Base-by-base conservation (phyloP, 2,113 vertebrate genomes). In the Australoheros scitulus region DNA sequence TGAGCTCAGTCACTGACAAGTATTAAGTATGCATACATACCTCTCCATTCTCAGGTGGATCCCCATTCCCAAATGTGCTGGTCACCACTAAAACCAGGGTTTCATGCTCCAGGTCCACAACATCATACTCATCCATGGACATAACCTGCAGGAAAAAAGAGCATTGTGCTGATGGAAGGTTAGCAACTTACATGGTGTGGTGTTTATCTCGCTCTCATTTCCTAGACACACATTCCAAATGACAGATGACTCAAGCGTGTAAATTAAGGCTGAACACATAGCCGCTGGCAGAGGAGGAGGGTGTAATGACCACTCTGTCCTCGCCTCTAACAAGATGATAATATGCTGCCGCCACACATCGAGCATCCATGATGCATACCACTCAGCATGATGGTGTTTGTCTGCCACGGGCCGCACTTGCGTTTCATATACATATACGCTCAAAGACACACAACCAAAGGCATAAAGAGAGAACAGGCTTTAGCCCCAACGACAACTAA, bases 21-120 rank as follows among this genome's bases (percentile, higher is more conserved):
- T 70, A 24, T 22, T 24, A 32, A 8, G 22, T 11, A 24, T 55
- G 6, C 47, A 41, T 1, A 60, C 8, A 18, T 93, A 99, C 98
- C 97, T 99, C 98, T 85, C 98, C 98, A 0, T 99, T 99, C 93
- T 99, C 98, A 2, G 98, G 98, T 0, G 98, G 98, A 70, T 99
- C 98, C 34, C 98, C 98, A 0, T 99, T 99, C 74, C 98, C 98
- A 7, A 99, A 99, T 3, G 98, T 99, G 93, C 98, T 99, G 86
- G 97, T 99, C 77, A 99, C 97, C 84, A 96, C 97, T 57, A 99
- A 91, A 81, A 99, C 97, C 87, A 98, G 93, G 0, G 97, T 97
- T 86, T 99, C 98, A 0, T 99, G 97, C 79, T 99, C 98, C 77
- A 99, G 93, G 88, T 99, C 96, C 52, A 99, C 98, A 0, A 97